Percentiles rank a stretch among this genome's conserved stretches.
Evolutionary conservation across 2,797 vertebrate species (phyloP).

Genomic region (Microchirus variegatus): DNA sequence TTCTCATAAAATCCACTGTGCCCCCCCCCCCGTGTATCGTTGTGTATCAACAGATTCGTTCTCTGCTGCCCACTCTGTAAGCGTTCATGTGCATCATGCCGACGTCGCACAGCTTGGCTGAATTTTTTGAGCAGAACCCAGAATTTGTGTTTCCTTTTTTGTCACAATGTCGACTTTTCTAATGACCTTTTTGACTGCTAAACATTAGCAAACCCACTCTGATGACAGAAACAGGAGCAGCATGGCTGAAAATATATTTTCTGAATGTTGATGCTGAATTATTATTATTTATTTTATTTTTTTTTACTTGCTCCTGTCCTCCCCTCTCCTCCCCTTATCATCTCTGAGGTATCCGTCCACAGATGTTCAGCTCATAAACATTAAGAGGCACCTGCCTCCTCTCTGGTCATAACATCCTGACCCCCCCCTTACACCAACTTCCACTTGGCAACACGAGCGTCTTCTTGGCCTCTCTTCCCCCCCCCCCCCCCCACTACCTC

Average conservation of each 20-base stretch:
- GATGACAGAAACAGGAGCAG: background rate
- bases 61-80: slow-evolving; percentile 9
- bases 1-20: slow-evolving; percentile 20
- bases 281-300: slow-evolving; percentile 5
- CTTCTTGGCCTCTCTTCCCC: slow-evolving; percentile 13
- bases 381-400: slow-evolving; percentile 71
- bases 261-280: slow-evolving; percentile 39
- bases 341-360: slow-evolving; percentile 65
- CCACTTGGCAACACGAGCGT: slow-evolving; percentile 60
- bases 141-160: background rate
- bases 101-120: slow-evolving; percentile 9
- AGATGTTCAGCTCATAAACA: slow-evolving; percentile 78
- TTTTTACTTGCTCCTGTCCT: slow-evolving; percentile 23
- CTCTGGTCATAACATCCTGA: slow-evolving; percentile 76
- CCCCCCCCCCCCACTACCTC: slow-evolving; percentile 3
- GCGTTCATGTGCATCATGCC: slow-evolving; percentile 6
- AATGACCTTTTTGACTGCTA: background rate
- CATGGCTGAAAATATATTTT: slow-evolving; percentile 37
- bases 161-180: background rate
- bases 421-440: slow-evolving; percentile 54
- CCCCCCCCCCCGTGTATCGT: slow-evolving; percentile 23
- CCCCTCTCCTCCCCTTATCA: slow-evolving; percentile 18
- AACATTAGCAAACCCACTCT: background rate
- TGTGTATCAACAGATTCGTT: slow-evolving; percentile 30
- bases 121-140: background rate